Evolutionary conservation across 2,888 invertebrate genomes (phyloP).

Genomic region (Cosmopolites sordidus): DNA sequence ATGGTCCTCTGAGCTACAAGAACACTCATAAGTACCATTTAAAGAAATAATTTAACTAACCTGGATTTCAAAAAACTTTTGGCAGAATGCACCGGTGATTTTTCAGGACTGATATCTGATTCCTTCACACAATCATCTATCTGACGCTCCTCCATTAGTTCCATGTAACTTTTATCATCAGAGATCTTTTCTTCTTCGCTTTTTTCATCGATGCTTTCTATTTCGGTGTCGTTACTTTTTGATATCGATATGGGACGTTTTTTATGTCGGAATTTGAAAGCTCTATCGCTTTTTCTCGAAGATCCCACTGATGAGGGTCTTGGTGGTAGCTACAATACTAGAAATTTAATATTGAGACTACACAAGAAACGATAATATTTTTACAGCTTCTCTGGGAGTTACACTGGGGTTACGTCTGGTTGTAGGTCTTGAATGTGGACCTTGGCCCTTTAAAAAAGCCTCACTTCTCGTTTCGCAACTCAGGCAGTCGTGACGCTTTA

Average conservation of each 20-base stretch:
- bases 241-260: neutral
- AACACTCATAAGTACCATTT: neutral
- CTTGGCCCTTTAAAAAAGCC: conserved; percentile 11
- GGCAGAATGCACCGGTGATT: neutral
- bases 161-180: neutral
- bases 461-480: conserved; percentile 22
- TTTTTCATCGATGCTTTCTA: neutral
- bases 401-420: conserved; percentile 23
- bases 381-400: conserved; percentile 12
- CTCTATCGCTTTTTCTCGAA: conserved; percentile 1
- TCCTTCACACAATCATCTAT: too few relatives aligned
- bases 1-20: conserved; percentile 35
- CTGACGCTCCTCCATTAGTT: neutral
- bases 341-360: neutral
- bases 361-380: too few relatives aligned
- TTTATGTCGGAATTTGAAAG: conserved; percentile 12
- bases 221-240: conserved; percentile 2
- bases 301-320: conserved; percentile 6
- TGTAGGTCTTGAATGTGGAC: conserved; percentile 21
- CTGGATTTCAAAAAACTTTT: conserved; percentile 1
- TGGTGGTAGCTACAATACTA: conserved; percentile 5
- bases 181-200: neutral
- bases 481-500: conserved; percentile 26
- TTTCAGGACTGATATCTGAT: neutral
- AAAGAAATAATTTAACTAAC: neutral